phyloP scores from a whole-genome alignment of 2,797 vertebrate genomes.

The Melanotaenia trifasciata region DNA sequence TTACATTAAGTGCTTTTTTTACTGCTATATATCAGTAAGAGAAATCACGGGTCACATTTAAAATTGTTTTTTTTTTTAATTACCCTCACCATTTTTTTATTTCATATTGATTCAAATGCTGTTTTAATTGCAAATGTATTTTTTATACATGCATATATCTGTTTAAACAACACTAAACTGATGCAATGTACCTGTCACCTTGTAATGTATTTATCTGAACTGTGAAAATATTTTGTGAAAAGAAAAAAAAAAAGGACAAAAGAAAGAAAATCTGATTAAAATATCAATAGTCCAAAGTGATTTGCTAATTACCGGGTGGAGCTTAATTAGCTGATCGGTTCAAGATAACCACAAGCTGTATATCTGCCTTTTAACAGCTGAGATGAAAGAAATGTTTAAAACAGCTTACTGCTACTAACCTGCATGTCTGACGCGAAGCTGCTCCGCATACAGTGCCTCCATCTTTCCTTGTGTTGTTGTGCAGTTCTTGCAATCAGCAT shows the following conservation, averaged over 20 bases:
- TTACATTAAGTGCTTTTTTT: conserved; percentile 54
- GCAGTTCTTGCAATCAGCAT: conserved; percentile 12
- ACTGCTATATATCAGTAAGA: conserved; percentile 34
- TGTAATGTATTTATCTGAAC: conserved; percentile 83
- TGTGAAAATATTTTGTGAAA: conserved; percentile 80
- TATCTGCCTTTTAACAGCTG: conserved; percentile 54
- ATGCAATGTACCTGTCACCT: conserved; percentile 67
- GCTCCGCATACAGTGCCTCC: conserved; percentile 28
- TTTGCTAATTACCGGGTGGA: conserved; percentile 42
- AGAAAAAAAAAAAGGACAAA: conserved; percentile 37
- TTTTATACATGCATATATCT: conserved; percentile 19
- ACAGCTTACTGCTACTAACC: conserved; percentile 79
- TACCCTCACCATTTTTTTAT: conserved; percentile 28
- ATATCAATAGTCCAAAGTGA: conserved; percentile 54
- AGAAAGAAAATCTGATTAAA: conserved; percentile 71
- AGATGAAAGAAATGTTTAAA: conserved; percentile 54
- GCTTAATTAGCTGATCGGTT: conserved; percentile 5
- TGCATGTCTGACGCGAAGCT: conserved; percentile 74
- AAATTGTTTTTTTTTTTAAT: conserved; percentile 1
- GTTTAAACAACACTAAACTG: conserved; percentile 37
- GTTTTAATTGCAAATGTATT: conserved; percentile 25
- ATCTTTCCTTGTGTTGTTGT: conserved; percentile 18
- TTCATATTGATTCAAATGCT: conserved; percentile 22
- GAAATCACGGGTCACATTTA: conserved; percentile 44
- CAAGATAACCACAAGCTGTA: conserved; percentile 78